Conservation (phyloP, 2,888 invertebrate genomes). For the Agrotis segetum region DNA sequence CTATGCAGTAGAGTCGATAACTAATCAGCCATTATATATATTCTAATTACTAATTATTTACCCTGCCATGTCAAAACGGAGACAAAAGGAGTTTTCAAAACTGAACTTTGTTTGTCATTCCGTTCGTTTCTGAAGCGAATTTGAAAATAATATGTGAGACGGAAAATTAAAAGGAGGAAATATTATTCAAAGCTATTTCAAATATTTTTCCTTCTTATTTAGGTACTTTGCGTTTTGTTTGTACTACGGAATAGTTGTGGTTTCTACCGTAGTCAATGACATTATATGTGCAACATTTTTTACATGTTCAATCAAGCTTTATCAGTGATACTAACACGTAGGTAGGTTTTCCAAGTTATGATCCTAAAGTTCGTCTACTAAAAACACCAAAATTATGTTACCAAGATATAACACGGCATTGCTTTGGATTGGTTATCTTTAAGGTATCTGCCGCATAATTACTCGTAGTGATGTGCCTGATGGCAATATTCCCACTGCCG, state of each 20-base stretch:
- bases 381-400: not conserved
- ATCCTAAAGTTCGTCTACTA: not conserved
- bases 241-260: not conserved
- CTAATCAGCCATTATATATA: slow-evolving; percentile 7
- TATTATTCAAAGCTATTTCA: not conserved
- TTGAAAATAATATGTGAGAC: not conserved
- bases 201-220: not conserved
- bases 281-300: not conserved
- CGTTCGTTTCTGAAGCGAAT: not conserved
- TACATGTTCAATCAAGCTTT: not conserved
- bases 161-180: not conserved
- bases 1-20: slow-evolving; percentile 17
- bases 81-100: slow-evolving; percentile 13
- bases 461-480: too few species aligned
- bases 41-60: slow-evolving; percentile 31
- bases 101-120: not conserved
- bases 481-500: too few species aligned
- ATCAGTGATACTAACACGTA: not conserved
- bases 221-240: not conserved
- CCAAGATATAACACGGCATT: not conserved
- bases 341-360: not conserved
- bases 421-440: not conserved
- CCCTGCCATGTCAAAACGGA: slow-evolving; percentile 11
- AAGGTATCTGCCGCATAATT: too few species aligned
- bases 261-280: not conserved